Conservation (phyloP, 2,888 invertebrate species). For the Gnatocerus cornutus region DNA sequence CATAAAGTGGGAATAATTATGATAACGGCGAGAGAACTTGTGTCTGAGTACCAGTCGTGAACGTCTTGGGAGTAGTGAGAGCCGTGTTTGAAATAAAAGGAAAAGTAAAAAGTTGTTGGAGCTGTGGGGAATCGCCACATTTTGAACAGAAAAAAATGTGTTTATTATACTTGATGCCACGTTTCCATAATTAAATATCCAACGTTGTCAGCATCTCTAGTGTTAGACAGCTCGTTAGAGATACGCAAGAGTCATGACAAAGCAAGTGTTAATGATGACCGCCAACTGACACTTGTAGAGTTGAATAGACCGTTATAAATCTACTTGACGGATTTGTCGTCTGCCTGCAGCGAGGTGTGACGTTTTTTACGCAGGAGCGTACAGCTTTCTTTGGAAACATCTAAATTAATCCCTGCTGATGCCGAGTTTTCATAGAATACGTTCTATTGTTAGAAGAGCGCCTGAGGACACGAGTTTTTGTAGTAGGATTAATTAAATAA, state of each 20-base stretch:
- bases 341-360: slow-evolving; percentile 3
- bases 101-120: not conserved
- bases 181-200: not conserved
- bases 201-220: slow-evolving; percentile 32
- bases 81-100: slow-evolving; percentile 38
- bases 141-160: not conserved
- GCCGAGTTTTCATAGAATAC: not conserved
- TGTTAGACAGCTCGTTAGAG: slow-evolving; percentile 48
- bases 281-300: slow-evolving; percentile 44
- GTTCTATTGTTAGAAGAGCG: no score
- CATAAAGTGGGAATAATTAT: slow-evolving; percentile 55
- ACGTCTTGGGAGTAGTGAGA: slow-evolving; percentile 50
- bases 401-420: slow-evolving; percentile 8
- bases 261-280: slow-evolving; percentile 52
- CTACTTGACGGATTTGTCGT: slow-evolving; percentile 32
- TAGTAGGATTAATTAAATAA: no score
- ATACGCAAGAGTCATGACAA: slow-evolving; percentile 40
- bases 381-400: slow-evolving; percentile 5
- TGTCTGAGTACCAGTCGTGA: slow-evolving; percentile 40
- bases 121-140: not conserved
- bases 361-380: not conserved
- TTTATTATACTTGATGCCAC: not conserved
- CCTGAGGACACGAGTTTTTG: no score
- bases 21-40: slow-evolving; percentile 53
- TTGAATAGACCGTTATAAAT: slow-evolving; percentile 41